Conservation (phyloP, 2,888 invertebrate species). For the Oligia latruncula region DNA sequence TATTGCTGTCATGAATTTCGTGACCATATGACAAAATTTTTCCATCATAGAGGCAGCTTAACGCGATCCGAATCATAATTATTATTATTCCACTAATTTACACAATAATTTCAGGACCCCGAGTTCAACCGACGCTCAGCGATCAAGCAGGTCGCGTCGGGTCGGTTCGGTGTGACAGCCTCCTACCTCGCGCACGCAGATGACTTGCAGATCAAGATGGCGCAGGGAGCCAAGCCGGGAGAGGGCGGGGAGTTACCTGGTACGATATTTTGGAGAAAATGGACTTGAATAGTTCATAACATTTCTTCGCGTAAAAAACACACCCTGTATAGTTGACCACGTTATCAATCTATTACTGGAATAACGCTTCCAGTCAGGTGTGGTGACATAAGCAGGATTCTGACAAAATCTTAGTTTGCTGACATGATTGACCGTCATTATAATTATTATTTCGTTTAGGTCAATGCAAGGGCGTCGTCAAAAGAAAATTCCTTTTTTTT, state of each 20-base stretch:
- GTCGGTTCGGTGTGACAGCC: conserved; percentile 99
- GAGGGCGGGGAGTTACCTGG: conserved; percentile 99
- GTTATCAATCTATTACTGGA: neutral
- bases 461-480: neutral
- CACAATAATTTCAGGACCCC: conserved; percentile 89
- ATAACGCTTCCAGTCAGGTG: neutral
- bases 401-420: neutral
- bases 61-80: neutral
- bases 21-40: neutral
- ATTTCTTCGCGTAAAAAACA: neutral
- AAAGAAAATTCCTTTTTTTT: neutral
- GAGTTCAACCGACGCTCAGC: conserved; percentile 96
- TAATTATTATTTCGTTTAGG: neutral
- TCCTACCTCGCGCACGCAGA: conserved; percentile 99
- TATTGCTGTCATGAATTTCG: neutral
- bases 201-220: conserved; percentile 99
- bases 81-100: neutral
- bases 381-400: neutral
- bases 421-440: neutral
- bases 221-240: conserved; percentile 99
- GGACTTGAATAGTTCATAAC: neutral
- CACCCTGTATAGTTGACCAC: neutral
- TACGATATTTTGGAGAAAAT: conserved; percentile 47
- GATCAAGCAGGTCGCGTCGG: conserved; percentile 99
- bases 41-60: neutral